Evolutionary conservation across 2,888 invertebrate species (phyloP), one percentile per base, ranked within the genome.

Genomic region (Megalurothrips usitatus): DNA sequence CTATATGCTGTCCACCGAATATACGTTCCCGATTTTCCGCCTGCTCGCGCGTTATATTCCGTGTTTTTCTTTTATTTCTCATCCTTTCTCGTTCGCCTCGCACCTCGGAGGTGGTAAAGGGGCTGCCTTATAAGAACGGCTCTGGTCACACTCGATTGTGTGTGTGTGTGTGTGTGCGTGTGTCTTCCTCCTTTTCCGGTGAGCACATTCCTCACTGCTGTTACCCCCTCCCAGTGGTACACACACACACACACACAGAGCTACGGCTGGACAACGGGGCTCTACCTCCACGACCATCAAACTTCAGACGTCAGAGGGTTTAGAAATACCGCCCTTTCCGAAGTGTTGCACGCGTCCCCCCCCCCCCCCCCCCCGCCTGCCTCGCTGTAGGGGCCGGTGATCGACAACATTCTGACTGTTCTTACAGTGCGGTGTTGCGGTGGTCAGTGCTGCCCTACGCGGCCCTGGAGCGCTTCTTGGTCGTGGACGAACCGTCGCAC

Each of bases 11-110:
- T 75, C 68, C 26, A 26, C 68, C 68, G 26, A 75, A 75, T 75
- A 75, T 75, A 75, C 68, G 68, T 75, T 12, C 68, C 68, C 68
- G 68, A 75, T 75, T 75, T 75, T 75, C 68, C 68, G 68, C 68
- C 68, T n/a, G n/a, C n/a, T n/a, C 68, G 68, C 68, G 68, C 68
- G 68, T 26, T 9, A 4, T 43, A 43, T 26, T 26, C 2, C 12
- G 11, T 26, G 68, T 11, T 75, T 75, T 26, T 23, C 68, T 23
- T 23, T 23, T 26, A 12, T 75, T 26, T 75, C 10, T 75, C 26
- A 12, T 9, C 23, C 0, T 26, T 26, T 26, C 68, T 26, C 68
- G n/a, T 26, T 58, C 58, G 58, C 58, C 58, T 58, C 58, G 58
- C 58, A 58, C 58, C 58, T 58, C n/a, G 11, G 52, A 52, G 52